Evolutionary conservation across 2,888 invertebrate genomes (phyloP), one percentile per base, ranked within the genome.

Genomic region (Colletes collaris): DNA sequence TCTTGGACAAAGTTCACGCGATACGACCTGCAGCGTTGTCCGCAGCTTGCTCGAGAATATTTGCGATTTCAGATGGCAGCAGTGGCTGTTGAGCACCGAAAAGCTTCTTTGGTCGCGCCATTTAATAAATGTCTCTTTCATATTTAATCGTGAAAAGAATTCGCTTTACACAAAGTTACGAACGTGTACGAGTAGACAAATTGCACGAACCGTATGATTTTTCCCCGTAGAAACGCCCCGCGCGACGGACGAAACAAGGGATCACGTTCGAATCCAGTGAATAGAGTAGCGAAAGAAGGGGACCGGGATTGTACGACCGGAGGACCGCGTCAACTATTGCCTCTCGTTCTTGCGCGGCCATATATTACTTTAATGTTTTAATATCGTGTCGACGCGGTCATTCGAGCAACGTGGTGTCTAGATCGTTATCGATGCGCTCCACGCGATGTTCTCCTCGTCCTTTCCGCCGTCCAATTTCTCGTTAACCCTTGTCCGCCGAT

Each of bases 311-410:
- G 84, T 81, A 84, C 79, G 79, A 85, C 71, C 82, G 86, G 84
- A 86, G 87, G 86, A 88, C 83, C 84, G 88, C 89, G 90, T 91
- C 90, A 90, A 90, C 79, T 83, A 77, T 74, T 82, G 76, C 79
- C 79, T 80, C 77, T 82, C 70, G 55, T 63, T 68, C 67, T 56
- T 58, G 82, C 86, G 74, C 81, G 87, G 79, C 90, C 82, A 90
- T 92, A 92, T 90, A 90, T 92, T 92, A 92, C 91, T 92, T 92
- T 92, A 91, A 92, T 92, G 92, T 92, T 92, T 92, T 92, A 92
- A 92, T 92, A 92, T 92, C 92, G 92, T 91, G 92, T 92, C 91
- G 88, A 83, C 83, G 86, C 83, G 90, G 91, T 91, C 92, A 91
- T 92, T 92, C 87, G 88, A 88, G 89, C 91, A 92, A 91, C 83